Evolutionary conservation across 2,888 invertebrate species (phyloP).

Genomic region (Cryptophagus acutangulus): DNA sequence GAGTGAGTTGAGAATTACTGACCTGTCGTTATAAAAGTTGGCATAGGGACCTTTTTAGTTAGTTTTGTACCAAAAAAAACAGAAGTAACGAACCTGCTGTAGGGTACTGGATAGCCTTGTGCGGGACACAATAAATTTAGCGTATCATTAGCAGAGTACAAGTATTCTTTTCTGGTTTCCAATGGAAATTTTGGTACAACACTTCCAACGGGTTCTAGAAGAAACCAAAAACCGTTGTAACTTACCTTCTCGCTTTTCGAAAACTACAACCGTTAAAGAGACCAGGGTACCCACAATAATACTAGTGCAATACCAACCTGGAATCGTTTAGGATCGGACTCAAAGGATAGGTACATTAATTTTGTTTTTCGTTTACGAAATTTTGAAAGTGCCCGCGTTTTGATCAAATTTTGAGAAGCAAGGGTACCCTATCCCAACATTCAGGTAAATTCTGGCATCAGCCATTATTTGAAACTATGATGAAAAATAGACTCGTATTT

Average conservation of each 20-base stretch:
- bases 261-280: slow-evolving; percentile 23
- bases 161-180: slow-evolving; percentile 58
- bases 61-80: too few relatives aligned
- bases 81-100: slow-evolving; percentile 49
- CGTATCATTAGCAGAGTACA: slow-evolving; percentile 49
- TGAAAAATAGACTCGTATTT: slow-evolving; percentile 28
- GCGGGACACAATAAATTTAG: slow-evolving; percentile 61
- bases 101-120: slow-evolving; percentile 61
- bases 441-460: slow-evolving; percentile 68
- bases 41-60: slow-evolving; percentile 15
- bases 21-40: too few relatives aligned
- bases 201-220: slow-evolving; percentile 52
- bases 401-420: slow-evolving; percentile 53
- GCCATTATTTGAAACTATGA: slow-evolving; percentile 25
- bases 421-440: slow-evolving; percentile 99
- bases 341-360: slow-evolving; percentile 34
- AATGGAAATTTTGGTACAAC: slow-evolving; percentile 67
- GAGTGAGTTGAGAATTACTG: neutral
- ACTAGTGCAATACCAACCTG: slow-evolving; percentile 16
- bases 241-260: slow-evolving; percentile 16
- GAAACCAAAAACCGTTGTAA: slow-evolving; percentile 14
- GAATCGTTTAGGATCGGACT: slow-evolving; percentile 19
- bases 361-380: too few relatives aligned
- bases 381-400: slow-evolving; percentile 45
- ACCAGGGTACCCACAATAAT: slow-evolving; percentile 43